A percentile compares a stretch with the other conserved stretches of the same genome.
Evolutionary conservation across 1,140 invertebrate species (phyloP).

Genomic region (Chionoecetes opilio): DNA sequence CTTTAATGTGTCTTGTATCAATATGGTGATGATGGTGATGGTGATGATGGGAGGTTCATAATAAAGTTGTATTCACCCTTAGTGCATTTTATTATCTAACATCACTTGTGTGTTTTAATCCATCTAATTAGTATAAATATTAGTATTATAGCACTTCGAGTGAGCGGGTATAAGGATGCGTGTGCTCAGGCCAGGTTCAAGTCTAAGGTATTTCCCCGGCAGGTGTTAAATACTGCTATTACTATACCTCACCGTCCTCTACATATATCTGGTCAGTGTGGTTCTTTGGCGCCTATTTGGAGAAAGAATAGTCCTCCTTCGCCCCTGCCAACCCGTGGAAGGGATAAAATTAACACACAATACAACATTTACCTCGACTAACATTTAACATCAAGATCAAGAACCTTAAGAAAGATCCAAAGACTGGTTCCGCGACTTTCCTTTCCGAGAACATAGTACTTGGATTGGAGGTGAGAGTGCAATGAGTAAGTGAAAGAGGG

Average conservation of each 20-base stretch:
- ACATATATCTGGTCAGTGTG: background rate
- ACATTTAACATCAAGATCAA: conserved; percentile 76
- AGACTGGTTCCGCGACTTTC: conserved; percentile 67
- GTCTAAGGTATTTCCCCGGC: conserved; percentile 16
- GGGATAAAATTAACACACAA: conserved; percentile 75
- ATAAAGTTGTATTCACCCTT: no score
- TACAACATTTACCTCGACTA: conserved; percentile 73
- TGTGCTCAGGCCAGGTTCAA: background rate
- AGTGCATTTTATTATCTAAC: no score
- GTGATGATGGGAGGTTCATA: no score
- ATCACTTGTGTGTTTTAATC: no score
- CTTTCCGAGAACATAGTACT: conserved; percentile 21
- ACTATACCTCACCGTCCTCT: background rate
- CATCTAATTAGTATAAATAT: no score
- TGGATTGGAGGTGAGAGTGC: conserved; percentile 17
- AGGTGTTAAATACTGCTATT: background rate
- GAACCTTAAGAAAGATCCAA: conserved; percentile 60
- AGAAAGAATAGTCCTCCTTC: background rate
- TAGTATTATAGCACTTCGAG: no score
- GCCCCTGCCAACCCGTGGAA: background rate
- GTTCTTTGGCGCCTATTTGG: background rate
- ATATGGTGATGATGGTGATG: background rate
- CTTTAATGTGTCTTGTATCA: background rate
- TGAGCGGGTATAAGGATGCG: no score
- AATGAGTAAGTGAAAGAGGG: background rate